Percentiles rank a stretch among this genome's conserved stretches.
Evolutionary conservation across 2,797 vertebrate genomes (phyloP).

Genomic region (Ambastaia sidthimunki): DNA sequence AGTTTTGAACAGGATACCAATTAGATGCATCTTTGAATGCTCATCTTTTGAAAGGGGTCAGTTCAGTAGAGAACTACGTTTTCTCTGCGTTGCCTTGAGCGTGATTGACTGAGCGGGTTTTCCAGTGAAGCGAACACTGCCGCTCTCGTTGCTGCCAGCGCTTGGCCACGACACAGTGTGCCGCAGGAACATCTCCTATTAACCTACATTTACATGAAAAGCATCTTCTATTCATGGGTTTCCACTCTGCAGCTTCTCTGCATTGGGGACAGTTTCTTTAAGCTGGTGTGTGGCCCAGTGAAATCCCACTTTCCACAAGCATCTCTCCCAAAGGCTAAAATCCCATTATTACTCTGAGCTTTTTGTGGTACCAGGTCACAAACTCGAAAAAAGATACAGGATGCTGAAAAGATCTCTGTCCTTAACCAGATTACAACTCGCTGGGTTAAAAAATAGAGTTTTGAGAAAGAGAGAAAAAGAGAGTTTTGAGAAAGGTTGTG

Average conservation of each 20-base stretch:
- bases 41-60: slow-evolving; percentile 42
- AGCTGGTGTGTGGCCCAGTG: slow-evolving; percentile 20
- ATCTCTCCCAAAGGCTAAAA: slow-evolving; percentile 35
- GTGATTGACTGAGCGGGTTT: slow-evolving; percentile 61
- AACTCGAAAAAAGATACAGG: neutral
- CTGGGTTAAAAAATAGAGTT: too few relatives aligned
- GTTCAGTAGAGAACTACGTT: slow-evolving; percentile 3
- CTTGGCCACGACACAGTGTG: slow-evolving; percentile 55
- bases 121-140: slow-evolving; percentile 55
- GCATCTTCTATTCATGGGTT: slow-evolving; percentile 49
- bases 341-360: slow-evolving; percentile 1
- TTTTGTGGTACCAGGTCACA: neutral
- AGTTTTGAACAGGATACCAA: neutral
- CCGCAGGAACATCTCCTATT: slow-evolving; percentile 66
- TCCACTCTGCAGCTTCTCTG: neutral
- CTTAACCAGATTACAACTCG: neutral
- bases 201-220: slow-evolving; percentile 66
- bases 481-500: too few relatives aligned
- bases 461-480: too few relatives aligned
- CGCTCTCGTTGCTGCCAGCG: slow-evolving; percentile 40
- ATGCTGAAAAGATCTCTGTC: neutral
- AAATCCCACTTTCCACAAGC: slow-evolving; percentile 14
- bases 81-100: slow-evolving; percentile 34
- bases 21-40: neutral
- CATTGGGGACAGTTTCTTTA: neutral